A percentile compares a stretch with the other conserved stretches of the same genome.
Conservation (phyloP, 2,113 vertebrate genomes). For the Chlorodrepanis virens region DNA sequence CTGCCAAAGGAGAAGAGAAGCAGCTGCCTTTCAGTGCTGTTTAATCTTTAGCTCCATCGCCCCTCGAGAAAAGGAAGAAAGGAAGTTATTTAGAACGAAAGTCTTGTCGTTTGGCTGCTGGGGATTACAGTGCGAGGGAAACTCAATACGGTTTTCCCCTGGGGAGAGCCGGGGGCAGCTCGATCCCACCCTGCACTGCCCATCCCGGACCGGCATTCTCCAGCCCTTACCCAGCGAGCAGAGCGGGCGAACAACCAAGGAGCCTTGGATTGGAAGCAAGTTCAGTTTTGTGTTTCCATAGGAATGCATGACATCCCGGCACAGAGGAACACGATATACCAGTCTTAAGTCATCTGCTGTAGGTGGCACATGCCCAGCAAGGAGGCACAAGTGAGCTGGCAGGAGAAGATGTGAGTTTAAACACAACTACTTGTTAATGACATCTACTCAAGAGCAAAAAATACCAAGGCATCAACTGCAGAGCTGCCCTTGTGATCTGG, state of each 20-base stretch:
- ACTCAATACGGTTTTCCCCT: neutral
- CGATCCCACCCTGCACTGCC: neutral
- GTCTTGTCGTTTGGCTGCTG: neutral
- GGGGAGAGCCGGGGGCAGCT: neutral
- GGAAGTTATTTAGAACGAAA: neutral
- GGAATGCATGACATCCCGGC: neutral
- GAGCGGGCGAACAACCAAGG: neutral
- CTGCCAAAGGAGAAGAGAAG: slow-evolving; percentile 51
- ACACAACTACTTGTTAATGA: neutral
- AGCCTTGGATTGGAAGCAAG: neutral
- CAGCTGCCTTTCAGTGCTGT: slow-evolving; percentile 51
- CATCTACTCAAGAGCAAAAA: neutral
- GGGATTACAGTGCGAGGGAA: slow-evolving; percentile 2
- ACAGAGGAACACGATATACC: neutral
- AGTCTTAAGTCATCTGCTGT: neutral
- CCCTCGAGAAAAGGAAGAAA: slow-evolving; percentile 46
- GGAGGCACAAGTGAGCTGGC: neutral
- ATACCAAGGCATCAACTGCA: neutral
- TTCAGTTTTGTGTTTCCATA: neutral
- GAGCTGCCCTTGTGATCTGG: neutral
- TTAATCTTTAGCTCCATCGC: slow-evolving; percentile 39
- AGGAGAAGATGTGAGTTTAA: neutral
- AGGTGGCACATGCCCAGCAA: neutral
- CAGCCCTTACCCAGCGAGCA: neutral
- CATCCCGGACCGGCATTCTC: neutral